Base-by-base conservation (phyloP, 37 sponge, comb jelly and placozoan species). In the Chondrilla cf. caribensis region DNA sequence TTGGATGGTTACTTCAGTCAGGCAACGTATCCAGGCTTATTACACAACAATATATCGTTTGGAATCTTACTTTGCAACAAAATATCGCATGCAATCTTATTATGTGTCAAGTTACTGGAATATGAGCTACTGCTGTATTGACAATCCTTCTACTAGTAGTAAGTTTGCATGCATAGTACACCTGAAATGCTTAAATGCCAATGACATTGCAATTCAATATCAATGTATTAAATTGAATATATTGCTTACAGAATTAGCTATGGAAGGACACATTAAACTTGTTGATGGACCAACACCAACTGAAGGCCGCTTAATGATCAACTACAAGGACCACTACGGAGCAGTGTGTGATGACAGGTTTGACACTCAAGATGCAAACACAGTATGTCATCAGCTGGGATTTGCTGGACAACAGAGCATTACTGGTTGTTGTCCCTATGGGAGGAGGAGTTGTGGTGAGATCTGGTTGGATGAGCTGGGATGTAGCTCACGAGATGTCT, bases 331-430 rank as follows among this genome's bases (percentile, higher is more conserved):
- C 8, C 21, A 7, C 8, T 39, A n/a, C 40, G 76, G 76, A 7
- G 18, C 76, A n/a, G 44, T 73, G 11, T 73, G 76, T 73, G 76
- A 2, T 2, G 76, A 73, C 44, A 42, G 76, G 7, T 73, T 73
- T 73, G 76, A 25, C 25, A 73, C 43, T 3, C 3, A 21, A n/a
- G 76, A 73, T 9, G 76, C 44, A 2, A 39, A 37, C 76, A 42
- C 44, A 24, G 76, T 14, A n/a, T 73, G 76, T 38, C 76, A 73
- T 7, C 76, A 73, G 44, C 43, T 73, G 76, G 76, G 76, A 5
- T 73, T 73, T 42, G 44, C 76, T 42, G 76, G 76, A 40, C 64
- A 62, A n/a, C 3, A 8, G 8, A 37, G 76, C 0, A n/a, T 42
- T 3, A 37, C 22, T 2, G 40, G 37, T 24, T 60, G 65, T 29